Conservation (phyloP, 1,140 invertebrate genomes). For the Vanessa tameamea region DNA sequence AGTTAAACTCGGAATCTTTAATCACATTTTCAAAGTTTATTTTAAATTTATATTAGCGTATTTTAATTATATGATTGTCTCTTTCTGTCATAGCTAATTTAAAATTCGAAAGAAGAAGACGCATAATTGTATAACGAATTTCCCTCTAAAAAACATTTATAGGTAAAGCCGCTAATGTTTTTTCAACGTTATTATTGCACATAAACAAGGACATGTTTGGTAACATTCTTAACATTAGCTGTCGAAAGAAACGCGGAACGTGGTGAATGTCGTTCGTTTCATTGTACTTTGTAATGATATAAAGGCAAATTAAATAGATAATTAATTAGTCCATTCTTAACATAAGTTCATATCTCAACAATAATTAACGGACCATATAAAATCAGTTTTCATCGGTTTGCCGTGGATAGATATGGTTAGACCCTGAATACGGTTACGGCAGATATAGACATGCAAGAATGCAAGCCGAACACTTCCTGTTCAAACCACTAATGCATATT, state of each 20-base stretch:
- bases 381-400: neutral
- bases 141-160: too few species aligned
- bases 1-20: too few species aligned
- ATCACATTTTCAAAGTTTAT: too few species aligned
- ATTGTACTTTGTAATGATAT: neutral
- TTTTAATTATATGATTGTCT: too few species aligned
- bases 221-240: constrained; percentile 5
- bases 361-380: neutral
- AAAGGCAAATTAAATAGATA: neutral
- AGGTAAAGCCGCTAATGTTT: too few species aligned
- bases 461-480: constrained; percentile 4
- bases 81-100: too few species aligned
- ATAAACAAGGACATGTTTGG: constrained; percentile 2
- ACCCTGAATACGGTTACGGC: constrained; percentile 5
- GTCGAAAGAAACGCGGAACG: neutral
- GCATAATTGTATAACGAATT: too few species aligned
- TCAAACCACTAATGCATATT: constrained; percentile 2
- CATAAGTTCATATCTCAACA: neutral
- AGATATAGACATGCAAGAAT: constrained; percentile 5
- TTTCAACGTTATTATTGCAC: neutral
- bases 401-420: constrained; percentile 1
- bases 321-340: neutral
- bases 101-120: too few species aligned
- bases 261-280: neutral
- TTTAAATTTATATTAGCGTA: too few species aligned